phyloP scores from a whole-genome alignment of 2,888 invertebrate genomes.

The Coecobrya sp. region DNA sequence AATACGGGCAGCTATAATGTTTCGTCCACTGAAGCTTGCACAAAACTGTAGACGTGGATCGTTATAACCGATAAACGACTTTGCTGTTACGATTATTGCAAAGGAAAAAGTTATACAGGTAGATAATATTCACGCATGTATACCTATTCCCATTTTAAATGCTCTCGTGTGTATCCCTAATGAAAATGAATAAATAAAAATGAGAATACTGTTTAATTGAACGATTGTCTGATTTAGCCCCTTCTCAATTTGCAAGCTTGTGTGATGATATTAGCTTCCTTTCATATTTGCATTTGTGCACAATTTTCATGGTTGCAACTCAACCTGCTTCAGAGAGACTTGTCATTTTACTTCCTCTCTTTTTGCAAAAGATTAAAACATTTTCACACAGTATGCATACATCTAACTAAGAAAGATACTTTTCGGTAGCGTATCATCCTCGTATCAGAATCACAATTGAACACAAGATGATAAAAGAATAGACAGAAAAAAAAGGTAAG shows the following conservation, averaged over 20 bases:
- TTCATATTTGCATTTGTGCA: conserved; percentile 43
- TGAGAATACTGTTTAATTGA: conserved; percentile 28
- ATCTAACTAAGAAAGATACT: too few species aligned
- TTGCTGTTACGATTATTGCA: too few species aligned
- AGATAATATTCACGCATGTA: background rate
- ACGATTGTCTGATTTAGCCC: conserved; percentile 43
- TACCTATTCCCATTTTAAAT: background rate
- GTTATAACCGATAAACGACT: background rate
- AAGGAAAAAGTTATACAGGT: too few species aligned
- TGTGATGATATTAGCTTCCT: background rate
- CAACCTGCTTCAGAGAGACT: too few species aligned
- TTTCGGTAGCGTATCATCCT: too few species aligned
- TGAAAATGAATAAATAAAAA: background rate
- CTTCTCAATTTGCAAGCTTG: conserved; percentile 33
- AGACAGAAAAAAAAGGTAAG: too few species aligned
- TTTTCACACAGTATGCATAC: too few species aligned
- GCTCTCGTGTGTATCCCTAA: background rate
- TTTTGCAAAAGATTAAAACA: background rate
- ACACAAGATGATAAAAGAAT: too few species aligned
- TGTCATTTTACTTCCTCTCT: background rate
- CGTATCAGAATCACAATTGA: too few species aligned
- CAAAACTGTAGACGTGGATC: conserved; percentile 33
- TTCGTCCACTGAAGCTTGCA: background rate
- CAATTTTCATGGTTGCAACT: conserved; percentile 57
- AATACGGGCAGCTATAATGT: background rate